Conservation (phyloP, 2,113 vertebrate species). For the Psittacula cyanocephala region DNA sequence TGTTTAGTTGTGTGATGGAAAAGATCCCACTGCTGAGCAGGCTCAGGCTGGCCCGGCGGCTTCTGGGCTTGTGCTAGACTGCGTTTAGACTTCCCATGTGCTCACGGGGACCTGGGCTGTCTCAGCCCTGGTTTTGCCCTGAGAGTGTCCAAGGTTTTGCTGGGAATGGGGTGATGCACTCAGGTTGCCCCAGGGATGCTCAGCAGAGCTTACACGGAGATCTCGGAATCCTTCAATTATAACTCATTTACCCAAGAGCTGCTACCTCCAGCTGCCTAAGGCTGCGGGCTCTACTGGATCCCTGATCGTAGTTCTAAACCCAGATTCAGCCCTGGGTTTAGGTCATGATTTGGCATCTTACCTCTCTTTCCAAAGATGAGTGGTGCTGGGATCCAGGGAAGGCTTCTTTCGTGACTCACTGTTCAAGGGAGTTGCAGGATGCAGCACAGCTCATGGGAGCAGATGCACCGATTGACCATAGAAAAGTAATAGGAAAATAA, state of each 20-base stretch:
- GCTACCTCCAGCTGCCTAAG: not conserved
- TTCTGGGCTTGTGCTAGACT: not conserved
- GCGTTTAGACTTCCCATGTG: not conserved
- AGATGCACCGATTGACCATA: not conserved
- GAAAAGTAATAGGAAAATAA: not conserved
- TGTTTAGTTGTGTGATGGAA: not conserved
- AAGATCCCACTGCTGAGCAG: not conserved
- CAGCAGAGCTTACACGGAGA: not conserved
- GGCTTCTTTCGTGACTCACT: not conserved
- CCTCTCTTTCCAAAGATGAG: not conserved
- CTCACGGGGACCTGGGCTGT: not conserved
- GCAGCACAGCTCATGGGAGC: not conserved
- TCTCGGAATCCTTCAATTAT: accelerated
- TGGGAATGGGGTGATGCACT: not conserved
- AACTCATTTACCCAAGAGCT: not conserved
- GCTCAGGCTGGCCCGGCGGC: not conserved
- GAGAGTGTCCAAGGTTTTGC: not conserved
- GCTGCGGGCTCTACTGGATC: not conserved
- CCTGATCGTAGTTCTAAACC: not conserved
- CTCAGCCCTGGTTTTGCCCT: not conserved
- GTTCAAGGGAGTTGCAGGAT: not conserved
- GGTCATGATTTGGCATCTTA: not conserved
- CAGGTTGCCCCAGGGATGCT: not conserved
- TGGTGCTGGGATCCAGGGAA: not conserved
- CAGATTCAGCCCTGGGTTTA: not conserved